Evolutionary conservation across 2,113 vertebrate genomes (phyloP).

Genomic region (Apaloderma vittatum): DNA sequence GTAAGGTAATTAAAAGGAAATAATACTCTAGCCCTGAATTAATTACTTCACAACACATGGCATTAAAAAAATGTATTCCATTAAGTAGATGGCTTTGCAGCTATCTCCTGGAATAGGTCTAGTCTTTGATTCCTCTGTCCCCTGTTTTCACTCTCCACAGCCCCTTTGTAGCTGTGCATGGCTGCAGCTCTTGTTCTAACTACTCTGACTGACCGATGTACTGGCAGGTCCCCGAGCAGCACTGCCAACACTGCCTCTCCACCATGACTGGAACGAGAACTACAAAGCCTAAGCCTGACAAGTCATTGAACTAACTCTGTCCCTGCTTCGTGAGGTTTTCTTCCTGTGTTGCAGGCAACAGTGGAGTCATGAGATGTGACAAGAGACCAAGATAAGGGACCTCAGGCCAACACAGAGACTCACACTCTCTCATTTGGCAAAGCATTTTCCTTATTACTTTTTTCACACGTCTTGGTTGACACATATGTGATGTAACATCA

Average conservation of each 20-base stretch:
- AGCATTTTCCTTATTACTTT: neutral
- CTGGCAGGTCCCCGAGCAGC: neutral
- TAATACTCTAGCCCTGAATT: neutral
- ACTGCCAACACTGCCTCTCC: accelerated
- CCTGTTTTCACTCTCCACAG: accelerated
- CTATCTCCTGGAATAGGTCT: neutral
- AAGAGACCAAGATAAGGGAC: neutral
- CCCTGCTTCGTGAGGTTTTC: neutral
- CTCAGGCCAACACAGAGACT: neutral
- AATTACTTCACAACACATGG: neutral
- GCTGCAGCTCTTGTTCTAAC: neutral
- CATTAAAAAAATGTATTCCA: neutral
- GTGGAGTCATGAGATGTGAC: neutral
- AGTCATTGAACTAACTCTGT: neutral
- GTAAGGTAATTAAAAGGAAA: neutral
- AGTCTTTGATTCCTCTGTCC: neutral
- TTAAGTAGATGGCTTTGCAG: neutral
- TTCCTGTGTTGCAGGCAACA: neutral
- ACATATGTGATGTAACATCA: neutral
- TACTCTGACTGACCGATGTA: neutral
- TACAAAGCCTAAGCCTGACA: neutral
- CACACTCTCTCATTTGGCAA: neutral
- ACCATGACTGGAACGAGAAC: accelerated
- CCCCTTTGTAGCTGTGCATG: neutral
- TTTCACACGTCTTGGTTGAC: neutral